Evolutionary conservation across 2,797 vertebrate species (phyloP), one percentile per base, ranked within the genome.

Genomic region (Adrianichthys oophorus): DNA sequence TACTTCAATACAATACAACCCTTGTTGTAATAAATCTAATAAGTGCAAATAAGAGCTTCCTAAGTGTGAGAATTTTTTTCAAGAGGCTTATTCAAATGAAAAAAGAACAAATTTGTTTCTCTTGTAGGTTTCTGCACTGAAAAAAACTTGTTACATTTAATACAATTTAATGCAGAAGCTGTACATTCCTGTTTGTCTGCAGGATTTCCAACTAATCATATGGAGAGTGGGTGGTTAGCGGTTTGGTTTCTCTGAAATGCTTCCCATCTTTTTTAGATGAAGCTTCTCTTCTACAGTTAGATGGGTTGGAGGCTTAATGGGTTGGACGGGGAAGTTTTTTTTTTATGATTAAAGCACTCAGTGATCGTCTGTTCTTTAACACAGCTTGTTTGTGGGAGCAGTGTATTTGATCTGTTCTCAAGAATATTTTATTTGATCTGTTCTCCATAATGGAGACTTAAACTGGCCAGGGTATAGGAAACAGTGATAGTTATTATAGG

Each of bases 321-420:
- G 41, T 44, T 55, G 60, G 59, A 79, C 65, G 46, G 63, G 52
- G 76, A 53, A 18, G 44, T 72, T 70, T 66, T 72, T 70, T 70
- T 66, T 70, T 70, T 62, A 52, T 66, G 53, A 66, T 60, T 41
- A 68, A 68, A 59, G 24, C 56, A 46, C 70, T 72, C 60, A 57
- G 62, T 61, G 59, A 76, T 72, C 23, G 46, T 71, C 50, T 72
- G 48, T 53, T 21, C 52, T 64, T 59, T 51, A 44, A 23, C 2
- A 8, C 48, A 54, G 7, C 43, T 13, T 62, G 47, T 48, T 44
- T 48, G 40, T 62, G 14, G 62, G 29, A 61, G 37, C 52, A 64
- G 40, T 42, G 63, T 74, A 69, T 77, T 72, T 77, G 54, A 77
- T 75, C 59, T 76, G 54, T 12, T 26, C 24, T 4, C 6, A 7